Conservation (phyloP, 2,888 invertebrate genomes). For the Ichneumoninae sp. region DNA sequence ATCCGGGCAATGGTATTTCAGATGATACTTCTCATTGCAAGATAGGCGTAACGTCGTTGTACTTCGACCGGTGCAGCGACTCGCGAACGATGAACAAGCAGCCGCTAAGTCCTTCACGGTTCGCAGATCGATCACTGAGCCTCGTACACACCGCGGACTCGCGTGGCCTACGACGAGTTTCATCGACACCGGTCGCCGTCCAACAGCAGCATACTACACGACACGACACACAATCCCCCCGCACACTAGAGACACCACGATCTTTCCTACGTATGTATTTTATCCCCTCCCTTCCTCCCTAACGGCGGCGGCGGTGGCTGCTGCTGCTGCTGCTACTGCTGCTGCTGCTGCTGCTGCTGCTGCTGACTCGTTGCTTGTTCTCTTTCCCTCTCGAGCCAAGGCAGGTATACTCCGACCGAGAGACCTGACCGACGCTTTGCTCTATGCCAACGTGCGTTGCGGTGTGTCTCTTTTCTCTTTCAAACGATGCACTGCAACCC, state of each 20-base stretch:
- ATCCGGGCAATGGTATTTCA: background rate
- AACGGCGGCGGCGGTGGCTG: background rate
- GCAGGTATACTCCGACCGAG: constrained; percentile 6
- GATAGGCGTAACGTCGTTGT: background rate
- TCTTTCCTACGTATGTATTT: constrained; percentile 11
- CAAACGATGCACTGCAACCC: background rate
- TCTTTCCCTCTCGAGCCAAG: constrained; percentile 33
- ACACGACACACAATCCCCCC: background rate
- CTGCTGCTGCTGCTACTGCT: constrained; percentile 27
- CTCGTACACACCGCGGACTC: constrained; percentile 31
- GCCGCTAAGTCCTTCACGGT: background rate
- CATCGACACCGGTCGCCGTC: constrained; percentile 53
- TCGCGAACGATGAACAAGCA: background rate
- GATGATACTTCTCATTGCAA: background rate
- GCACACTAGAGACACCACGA: constrained; percentile 25
- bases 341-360: constrained; percentile 29
- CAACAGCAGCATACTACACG: constrained; percentile 32
- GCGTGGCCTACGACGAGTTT: constrained; percentile 49
- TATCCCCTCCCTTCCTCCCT: constrained; percentile 31
- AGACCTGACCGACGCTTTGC: constrained; percentile 30
- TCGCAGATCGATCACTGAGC: constrained; percentile 45
- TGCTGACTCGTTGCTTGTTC: constrained; percentile 35
- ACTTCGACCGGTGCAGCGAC: background rate
- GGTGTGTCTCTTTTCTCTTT: background rate
- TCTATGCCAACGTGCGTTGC: background rate